These are phyloP conservation scores for Hoplias malabaricus DNA, from an alignment of 2,113 vertebrate genomes.

Conservation along the genomic window DNA sequence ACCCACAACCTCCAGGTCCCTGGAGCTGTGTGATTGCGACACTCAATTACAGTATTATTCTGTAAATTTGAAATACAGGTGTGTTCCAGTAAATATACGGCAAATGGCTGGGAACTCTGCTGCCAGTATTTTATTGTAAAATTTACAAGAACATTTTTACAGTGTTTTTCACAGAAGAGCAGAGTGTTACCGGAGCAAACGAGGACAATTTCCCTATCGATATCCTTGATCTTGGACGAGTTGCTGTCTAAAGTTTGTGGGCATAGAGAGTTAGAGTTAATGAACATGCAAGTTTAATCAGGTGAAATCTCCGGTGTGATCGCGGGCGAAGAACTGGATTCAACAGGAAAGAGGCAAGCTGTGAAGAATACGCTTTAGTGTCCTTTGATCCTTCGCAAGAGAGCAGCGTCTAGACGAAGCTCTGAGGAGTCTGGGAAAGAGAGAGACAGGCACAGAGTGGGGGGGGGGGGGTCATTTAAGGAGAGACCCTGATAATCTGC, in stretches of 20 bases:
- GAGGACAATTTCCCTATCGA: too few species aligned
- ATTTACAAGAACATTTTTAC: neutral
- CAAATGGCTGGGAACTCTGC: too few species aligned
- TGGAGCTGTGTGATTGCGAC: too few species aligned
- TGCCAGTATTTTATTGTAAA: too few species aligned
- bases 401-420: conserved; percentile 52
- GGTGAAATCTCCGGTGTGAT: neutral
- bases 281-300: neutral
- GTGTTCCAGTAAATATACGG: too few species aligned
- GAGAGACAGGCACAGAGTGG: conserved; percentile 16
- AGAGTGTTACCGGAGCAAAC: too few species aligned
- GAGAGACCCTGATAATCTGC: neutral
- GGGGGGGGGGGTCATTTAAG: neutral
- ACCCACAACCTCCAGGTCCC: too few species aligned
- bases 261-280: too few species aligned
- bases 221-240: too few species aligned
- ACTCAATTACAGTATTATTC: too few species aligned
- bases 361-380: conserved; percentile 26
- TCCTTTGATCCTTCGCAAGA: conserved; percentile 21
- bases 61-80: too few species aligned
- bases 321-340: neutral
- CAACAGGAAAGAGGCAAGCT: conserved; percentile 32
- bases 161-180: neutral
- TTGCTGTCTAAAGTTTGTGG: too few species aligned
- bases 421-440: conserved; percentile 39